Base-by-base conservation (phyloP, 2,888 invertebrate species). In the Spodoptera littoralis region DNA sequence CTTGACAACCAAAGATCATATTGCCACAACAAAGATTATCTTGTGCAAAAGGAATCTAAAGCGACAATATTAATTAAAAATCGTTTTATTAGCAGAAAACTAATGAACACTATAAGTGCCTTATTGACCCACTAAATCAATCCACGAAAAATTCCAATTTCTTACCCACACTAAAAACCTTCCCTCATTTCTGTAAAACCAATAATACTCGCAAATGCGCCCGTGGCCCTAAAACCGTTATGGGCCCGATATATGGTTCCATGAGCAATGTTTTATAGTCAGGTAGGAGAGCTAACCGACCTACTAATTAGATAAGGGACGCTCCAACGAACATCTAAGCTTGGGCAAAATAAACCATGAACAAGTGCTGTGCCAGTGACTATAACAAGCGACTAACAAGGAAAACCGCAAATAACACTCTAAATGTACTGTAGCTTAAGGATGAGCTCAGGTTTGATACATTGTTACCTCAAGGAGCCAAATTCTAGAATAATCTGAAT, bases 281-380 rank as follows among this genome's bases (percentile, higher is more conserved):
- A 78, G 70, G 74, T 77, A 79, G 74, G 63, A 82, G 81, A 83
- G 79, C 85, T 88, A 92, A 81, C 88, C 87, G 85, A 90, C 87
- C 92, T 85, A 84, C 84, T 91, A 92, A 92, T 92, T 88, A 86
- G 83, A 91, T 92, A 83, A 88, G 78, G 73, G 67, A 85, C 89
- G 87, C 87, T 84, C 82, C 80, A 84, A 58, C 80, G 90, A 86
- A 89, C 90, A 85, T 88, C 88, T 87, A 84, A 90, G 89, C 84
- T 72, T 73, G 71, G 60, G 65, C 51, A 76, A 72, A 79, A 74
- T 76, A 79, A 70, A 74, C 59, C 73, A 59, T 63, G 62, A 54
- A 70, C 65, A 47, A 62, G 30, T 64, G 53, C 67, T 70, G 73
- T 52, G 60, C 49, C 65, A 68, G 73, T 52, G 60, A 66, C 71